Evolutionary conservation across 2,113 vertebrate species (phyloP), one percentile per base, ranked within the genome.

Genomic region (Deroptyus accipitrinus): DNA sequence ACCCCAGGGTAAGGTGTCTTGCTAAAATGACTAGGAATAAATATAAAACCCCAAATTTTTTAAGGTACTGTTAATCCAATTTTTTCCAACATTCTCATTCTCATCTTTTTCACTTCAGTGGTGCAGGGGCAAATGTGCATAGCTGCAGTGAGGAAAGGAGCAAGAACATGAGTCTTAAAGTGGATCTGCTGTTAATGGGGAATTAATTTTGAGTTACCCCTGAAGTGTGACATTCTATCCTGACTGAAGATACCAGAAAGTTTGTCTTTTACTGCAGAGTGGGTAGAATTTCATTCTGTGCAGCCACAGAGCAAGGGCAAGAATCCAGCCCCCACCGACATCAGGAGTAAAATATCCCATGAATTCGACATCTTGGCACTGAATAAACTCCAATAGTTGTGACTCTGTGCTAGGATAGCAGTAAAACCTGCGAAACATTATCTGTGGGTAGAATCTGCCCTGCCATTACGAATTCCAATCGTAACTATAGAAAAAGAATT

Each of bases 341-440:
- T 94, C 90, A 96, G 73, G 33, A 88, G 73, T 64, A 95, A 96
- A 97, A 88, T 72, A 93, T 96, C 92, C 76, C 70, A 81, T 84
- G 64, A 97, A 96, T 92, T 95, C 86, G 75, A 67, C 61, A 13
- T 64, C 93, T 87, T 92, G 95, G 88, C 94, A 96, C 55, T 62
- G 68, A 81, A 54, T 86, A 67, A 94, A 90, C 16, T 61, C 83
- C 52, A 61, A 11, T 55, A 90, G 61, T 52, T 85, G 87, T 51
- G 75, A 77, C 44, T 89, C 52, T 80, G 57, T 87, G 67, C 64
- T 74, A 63, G 63, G 72, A 48, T 7, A 80, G 55, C 59, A 74
- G 54, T 73, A 91, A 95, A 92, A 90, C 62, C 88, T 61, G 51
- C 49, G 68, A 92, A 93, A 94, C 6, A 17, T 51, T 92, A 73